Evolutionary conservation across 2,113 vertebrate genomes (phyloP), one percentile per base, ranked within the genome.

Genomic region (Formicarius rufipectus): DNA sequence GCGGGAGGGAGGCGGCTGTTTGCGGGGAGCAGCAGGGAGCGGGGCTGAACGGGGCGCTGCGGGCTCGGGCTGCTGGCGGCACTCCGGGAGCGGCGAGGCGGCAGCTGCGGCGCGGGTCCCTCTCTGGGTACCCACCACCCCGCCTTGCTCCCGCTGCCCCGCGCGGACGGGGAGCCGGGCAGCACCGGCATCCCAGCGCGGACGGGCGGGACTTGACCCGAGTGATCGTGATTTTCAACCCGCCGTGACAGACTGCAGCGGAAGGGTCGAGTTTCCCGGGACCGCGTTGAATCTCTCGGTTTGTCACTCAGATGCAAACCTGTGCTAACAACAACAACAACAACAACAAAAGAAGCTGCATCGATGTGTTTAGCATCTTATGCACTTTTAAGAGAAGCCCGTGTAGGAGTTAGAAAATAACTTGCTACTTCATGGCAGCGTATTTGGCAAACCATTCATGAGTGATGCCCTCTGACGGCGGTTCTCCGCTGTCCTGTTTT

Each of bases 401-500:
- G n/a, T 62, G 31, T 55, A 69, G 81, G 91, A 96, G 75, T 91
- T 92, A 50, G 58, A 27, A 69, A 53, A 60, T 62, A 93, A 87
- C 84, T 96, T 72, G 72, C 39, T 35, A 30, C 74, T 68, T 45
- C 39, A 45, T 31, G 13, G 19, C 55, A 64, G 33, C 11, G 8
- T 67, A 28, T 87, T 58, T 71, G 59, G 84, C 49, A 49, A 75
- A 92, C 72, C 33, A 24, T 66, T 93, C 81, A 59, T 62, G 93
- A 95, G 69, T 17, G 75, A 68, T 84, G 66, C 89, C 84, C 82
- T 94, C 56, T 96, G 84, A 76, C 20, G 86, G 79, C 50, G 42
- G 63, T 42, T 88, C 81, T 84, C 56, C 3, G 73, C 64, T 72
- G 68, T 93, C 88, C 77, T 58, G 64, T 10, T 77, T 74, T 67